Evolutionary conservation across 1,140 invertebrate species (phyloP).

Genomic region (Drusus annulatus): DNA sequence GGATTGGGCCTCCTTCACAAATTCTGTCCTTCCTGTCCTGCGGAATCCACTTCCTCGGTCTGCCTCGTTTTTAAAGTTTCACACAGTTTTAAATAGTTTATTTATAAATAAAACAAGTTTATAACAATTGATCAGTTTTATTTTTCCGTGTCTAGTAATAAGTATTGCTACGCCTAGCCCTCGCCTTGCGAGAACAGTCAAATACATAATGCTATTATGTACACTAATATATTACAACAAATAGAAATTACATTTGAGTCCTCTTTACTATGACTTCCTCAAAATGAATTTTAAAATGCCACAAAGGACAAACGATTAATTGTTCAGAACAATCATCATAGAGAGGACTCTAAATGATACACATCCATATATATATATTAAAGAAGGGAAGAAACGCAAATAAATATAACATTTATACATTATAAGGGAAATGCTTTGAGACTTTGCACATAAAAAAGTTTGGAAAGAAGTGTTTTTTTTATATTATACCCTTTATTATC

Average conservation of each 20-base stretch:
- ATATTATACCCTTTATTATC: conserved; percentile 38
- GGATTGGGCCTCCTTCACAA: no score
- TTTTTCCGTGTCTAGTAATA: conserved; percentile 37
- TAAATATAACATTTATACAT: conserved; percentile 37
- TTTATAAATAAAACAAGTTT: conserved; percentile 33
- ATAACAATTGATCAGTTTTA: conserved; percentile 49
- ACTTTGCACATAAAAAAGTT: conserved; percentile 33
- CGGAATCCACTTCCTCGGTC: no score
- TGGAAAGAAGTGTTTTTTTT: conserved; percentile 8
- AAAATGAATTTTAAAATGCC: no score
- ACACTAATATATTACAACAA: conserved; percentile 45
- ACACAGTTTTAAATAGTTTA: no score
- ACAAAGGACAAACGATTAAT: no score
- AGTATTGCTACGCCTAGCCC: neutral
- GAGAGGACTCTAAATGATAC: no score
- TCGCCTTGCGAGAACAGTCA: conserved; percentile 22
- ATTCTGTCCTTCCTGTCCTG: no score
- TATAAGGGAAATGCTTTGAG: conserved; percentile 33
- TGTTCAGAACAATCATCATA: no score
- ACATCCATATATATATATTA: neutral
- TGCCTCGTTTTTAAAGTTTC: no score
- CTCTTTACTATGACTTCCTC: neutral
- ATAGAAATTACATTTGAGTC: conserved; percentile 35
- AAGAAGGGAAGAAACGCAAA: conserved; percentile 18
- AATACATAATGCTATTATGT: conserved; percentile 35